Evolutionary conservation across 1,140 invertebrate genomes (phyloP).

Genomic region (Bombus huntii): DNA sequence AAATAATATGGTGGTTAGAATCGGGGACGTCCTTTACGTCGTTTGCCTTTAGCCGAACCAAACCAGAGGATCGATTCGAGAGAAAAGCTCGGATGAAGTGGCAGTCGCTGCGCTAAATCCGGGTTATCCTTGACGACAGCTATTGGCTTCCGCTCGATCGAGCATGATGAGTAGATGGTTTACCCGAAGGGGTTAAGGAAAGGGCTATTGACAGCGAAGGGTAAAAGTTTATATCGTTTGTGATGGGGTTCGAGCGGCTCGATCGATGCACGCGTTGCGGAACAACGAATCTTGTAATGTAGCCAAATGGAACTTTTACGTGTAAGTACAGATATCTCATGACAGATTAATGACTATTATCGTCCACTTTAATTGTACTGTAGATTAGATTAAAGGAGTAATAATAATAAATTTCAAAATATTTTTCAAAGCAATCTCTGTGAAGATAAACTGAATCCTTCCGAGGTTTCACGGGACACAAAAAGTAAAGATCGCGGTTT

Average conservation of each 20-base stretch:
- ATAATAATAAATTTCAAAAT: no score
- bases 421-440: no score
- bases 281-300: not conserved
- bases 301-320: no score
- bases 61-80: not conserved
- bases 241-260: not conserved
- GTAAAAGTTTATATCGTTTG: not conserved
- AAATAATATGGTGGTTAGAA: not conserved
- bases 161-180: conserved; percentile 54
- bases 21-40: not conserved
- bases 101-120: conserved; percentile 26
- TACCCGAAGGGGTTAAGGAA: conserved; percentile 44
- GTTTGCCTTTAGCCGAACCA: not conserved
- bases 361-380: no score
- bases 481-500: not conserved
- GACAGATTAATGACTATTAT: no score
- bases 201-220: conserved; percentile 19
- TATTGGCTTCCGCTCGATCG: conserved; percentile 59
- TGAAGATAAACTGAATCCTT: no score
- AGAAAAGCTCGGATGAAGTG: conserved; percentile 4
- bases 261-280: conserved; percentile 20
- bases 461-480: not conserved
- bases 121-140: conserved; percentile 62
- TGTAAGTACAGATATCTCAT: no score
- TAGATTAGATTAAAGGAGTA: no score